A percentile compares a stretch with the other conserved stretches of the same genome.
Evolutionary conservation across 2,888 invertebrate species (phyloP).

Genomic region (Sminthurides aquaticus): DNA sequence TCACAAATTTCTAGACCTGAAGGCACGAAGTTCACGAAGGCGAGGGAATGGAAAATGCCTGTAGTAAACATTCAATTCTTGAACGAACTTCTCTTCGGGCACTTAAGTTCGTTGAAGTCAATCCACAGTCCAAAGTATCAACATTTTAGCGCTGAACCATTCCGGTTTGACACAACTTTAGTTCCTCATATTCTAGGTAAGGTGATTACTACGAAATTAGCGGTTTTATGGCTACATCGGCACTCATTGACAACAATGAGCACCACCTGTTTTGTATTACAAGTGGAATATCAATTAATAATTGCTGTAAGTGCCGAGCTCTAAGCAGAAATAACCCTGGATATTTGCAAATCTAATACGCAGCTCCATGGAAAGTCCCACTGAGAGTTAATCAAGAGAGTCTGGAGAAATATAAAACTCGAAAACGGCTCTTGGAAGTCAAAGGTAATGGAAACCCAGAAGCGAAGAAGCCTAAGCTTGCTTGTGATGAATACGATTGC

Average conservation of each 20-base stretch:
- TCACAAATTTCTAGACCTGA: constrained; percentile 57
- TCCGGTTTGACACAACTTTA: constrained; percentile 75
- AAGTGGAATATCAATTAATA: too few species aligned
- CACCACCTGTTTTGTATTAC: neutral
- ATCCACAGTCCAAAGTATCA: constrained; percentile 66
- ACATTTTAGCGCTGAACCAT: constrained; percentile 70
- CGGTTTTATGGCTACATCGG: neutral
- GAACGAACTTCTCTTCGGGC: constrained; percentile 82
- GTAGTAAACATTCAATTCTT: constrained; percentile 91
- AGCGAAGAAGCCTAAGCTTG: constrained; percentile 12
- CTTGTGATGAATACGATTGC: constrained; percentile 3
- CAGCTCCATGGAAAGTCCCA: constrained; percentile 89
- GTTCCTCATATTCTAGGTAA: constrained; percentile 86
- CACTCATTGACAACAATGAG: too few species aligned
- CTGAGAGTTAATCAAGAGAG: constrained; percentile 81
- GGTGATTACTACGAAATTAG: constrained; percentile 45
- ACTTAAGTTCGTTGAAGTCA: constrained; percentile 65
- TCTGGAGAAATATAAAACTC: constrained; percentile 72
- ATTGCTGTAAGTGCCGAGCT: too few species aligned
- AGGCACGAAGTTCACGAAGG: constrained; percentile 79
- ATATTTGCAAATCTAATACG: too few species aligned
- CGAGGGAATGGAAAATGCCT: constrained; percentile 84
- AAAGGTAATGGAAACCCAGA: constrained; percentile 3
- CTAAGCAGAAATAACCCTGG: too few species aligned
- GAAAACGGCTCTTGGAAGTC: constrained; percentile 44